phyloP scores from a whole-genome alignment of 1,140 invertebrate species.

The Ostrea denselamellosa region DNA sequence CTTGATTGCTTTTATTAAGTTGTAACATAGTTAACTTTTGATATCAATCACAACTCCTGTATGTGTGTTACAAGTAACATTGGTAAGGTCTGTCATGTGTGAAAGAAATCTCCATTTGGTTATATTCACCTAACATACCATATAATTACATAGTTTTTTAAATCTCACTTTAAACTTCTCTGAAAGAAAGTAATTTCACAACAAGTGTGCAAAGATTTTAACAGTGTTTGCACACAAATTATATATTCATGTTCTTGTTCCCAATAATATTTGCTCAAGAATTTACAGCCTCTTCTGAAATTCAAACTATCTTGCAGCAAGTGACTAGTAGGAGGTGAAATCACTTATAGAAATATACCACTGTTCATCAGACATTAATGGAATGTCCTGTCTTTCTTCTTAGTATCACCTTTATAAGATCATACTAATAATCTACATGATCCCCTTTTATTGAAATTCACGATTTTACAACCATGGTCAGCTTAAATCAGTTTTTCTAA shows the following conservation, averaged over 20 bases:
- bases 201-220: constrained; percentile 19
- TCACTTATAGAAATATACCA: constrained; percentile 12
- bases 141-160: constrained; percentile 20
- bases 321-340: neutral
- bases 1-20: neutral
- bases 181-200: neutral
- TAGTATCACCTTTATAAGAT: constrained; percentile 13
- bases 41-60: neutral
- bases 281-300: neutral
- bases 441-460: constrained; percentile 30
- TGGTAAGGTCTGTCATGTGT: neutral
- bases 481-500: constrained; percentile 33
- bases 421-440: constrained; percentile 30
- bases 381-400: constrained; percentile 12
- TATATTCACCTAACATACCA: neutral
- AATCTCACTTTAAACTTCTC: constrained; percentile 6
- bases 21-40: neutral
- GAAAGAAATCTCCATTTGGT: neutral
- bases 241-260: neutral
- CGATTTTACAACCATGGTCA: neutral
- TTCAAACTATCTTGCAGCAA: neutral
- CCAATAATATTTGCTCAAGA: constrained; percentile 11
- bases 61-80: neutral
- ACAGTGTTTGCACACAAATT: constrained; percentile 4
- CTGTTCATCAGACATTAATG: constrained; percentile 9